Conservation (phyloP, 2,888 invertebrate genomes). For the Tanypteryx hageni region DNA sequence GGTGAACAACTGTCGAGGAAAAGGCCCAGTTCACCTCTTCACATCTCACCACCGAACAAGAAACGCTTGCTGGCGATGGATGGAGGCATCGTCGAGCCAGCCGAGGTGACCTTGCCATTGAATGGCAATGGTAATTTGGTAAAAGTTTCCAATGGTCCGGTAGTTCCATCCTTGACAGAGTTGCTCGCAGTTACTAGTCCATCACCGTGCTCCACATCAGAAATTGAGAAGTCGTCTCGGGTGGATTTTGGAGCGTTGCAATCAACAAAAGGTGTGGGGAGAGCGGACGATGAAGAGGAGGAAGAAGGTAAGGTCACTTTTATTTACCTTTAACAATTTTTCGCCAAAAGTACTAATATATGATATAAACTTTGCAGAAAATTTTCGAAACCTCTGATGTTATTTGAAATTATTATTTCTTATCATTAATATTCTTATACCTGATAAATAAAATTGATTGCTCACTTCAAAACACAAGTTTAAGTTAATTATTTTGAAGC, state of each 20-base stretch:
- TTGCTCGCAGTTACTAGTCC: slow-evolving; percentile 27
- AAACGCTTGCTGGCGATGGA: neutral
- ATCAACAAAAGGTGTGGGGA: neutral
- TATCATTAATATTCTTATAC: neutral
- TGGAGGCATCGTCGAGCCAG: slow-evolving; percentile 11
- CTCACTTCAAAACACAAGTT: too few relatives aligned
- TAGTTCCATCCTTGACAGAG: slow-evolving; percentile 2
- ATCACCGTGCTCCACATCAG: slow-evolving; percentile 26
- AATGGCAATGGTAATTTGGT: slow-evolving; percentile 11
- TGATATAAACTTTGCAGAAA: neutral
- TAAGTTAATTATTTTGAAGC: too few relatives aligned
- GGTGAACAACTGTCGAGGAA: slow-evolving; percentile 28
- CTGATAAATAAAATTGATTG: too few relatives aligned
- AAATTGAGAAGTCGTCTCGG: slow-evolving; percentile 4
- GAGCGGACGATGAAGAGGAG: slow-evolving; percentile 49
- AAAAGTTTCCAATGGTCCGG: slow-evolving; percentile 37
- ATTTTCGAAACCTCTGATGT: neutral
- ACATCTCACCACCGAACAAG: slow-evolving; percentile 16
- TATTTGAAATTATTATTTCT: neutral
- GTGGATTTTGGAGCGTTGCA: neutral
- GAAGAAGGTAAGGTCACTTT: slow-evolving; percentile 47
- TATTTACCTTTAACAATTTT: neutral
- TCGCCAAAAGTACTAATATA: neutral
- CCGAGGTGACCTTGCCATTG: slow-evolving; percentile 19
- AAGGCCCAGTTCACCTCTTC: neutral